Percentiles rank a stretch among this genome's conserved stretches.
These are phyloP conservation scores for Alces alces DNA, from an alignment of 2,113 vertebrate genomes.

Conservation along the genomic window DNA sequence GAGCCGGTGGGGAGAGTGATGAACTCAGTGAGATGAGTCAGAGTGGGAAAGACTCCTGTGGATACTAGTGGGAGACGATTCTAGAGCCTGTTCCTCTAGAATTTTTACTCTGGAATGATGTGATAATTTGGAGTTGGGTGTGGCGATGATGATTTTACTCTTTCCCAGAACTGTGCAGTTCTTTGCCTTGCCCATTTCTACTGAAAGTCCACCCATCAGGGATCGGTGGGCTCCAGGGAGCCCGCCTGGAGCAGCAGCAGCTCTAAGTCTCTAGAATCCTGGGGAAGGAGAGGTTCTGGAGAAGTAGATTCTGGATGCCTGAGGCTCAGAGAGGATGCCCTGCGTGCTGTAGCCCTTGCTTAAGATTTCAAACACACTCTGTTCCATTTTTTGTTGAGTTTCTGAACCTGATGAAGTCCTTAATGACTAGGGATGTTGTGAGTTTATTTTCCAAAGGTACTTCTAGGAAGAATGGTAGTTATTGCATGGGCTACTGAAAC, in stretches of 20 bases:
- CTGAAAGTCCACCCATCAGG: not conserved
- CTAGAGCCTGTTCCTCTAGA: not conserved
- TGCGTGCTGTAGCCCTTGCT: not conserved
- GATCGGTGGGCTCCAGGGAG: not conserved
- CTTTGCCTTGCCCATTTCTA: not conserved
- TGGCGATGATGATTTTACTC: not conserved
- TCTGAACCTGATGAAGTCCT: not conserved
- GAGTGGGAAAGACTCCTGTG: not conserved
- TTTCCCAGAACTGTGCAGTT: not conserved
- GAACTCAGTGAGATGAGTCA: not conserved
- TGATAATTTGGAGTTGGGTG: not conserved
- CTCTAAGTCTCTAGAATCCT: not conserved
- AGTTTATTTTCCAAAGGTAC: not conserved
- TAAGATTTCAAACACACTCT: not conserved
- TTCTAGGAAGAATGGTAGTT: not conserved
- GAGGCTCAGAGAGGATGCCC: not conserved
- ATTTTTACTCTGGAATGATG: not conserved
- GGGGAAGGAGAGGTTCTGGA: not conserved
- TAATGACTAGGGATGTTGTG: not conserved
- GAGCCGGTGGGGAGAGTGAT: not conserved
- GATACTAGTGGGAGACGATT: not conserved
- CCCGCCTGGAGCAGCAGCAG: not conserved
- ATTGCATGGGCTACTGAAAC: not conserved
- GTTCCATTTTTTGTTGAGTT: not conserved
- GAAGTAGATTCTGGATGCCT: not conserved